Evolutionary conservation across 2,888 invertebrate species (phyloP).

Genomic region (Drosophila lacicola): DNA sequence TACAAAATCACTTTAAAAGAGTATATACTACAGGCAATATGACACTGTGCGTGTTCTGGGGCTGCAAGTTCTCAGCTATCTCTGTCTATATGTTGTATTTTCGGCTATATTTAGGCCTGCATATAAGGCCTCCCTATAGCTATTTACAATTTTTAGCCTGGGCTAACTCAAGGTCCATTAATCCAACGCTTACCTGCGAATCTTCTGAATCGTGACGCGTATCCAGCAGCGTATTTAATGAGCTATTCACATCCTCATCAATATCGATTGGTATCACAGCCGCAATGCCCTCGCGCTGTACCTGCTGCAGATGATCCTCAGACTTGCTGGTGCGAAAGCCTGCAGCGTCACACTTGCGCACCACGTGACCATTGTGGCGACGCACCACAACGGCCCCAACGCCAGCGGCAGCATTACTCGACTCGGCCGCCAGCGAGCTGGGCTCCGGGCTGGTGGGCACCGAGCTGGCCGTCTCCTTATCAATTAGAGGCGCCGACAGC

Average conservation of each 20-base stretch:
- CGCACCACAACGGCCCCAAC: slow-evolving; percentile 77
- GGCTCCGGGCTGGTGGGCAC: slow-evolving; percentile 90
- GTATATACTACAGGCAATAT: slow-evolving; percentile 27
- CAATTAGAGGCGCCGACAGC: slow-evolving; percentile 85
- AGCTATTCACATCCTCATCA: slow-evolving; percentile 97
- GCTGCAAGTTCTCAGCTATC: slow-evolving; percentile 1
- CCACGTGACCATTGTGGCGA: slow-evolving; percentile 86
- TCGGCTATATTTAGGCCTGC: background rate
- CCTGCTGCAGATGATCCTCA: slow-evolving; percentile 94
- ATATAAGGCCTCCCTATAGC: slow-evolving; percentile 3
- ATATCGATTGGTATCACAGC: slow-evolving; percentile 94
- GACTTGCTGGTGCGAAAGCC: slow-evolving; percentile 95
- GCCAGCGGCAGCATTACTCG: slow-evolving; percentile 86
- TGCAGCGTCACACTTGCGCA: slow-evolving; percentile 86
- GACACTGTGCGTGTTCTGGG: slow-evolving; percentile 38
- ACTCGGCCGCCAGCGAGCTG: slow-evolving; percentile 67
- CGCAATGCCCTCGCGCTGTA: slow-evolving; percentile 88
- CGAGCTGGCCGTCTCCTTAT: slow-evolving; percentile 86
- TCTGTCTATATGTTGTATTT: slow-evolving; percentile 5
- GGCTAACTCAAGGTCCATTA: background rate
- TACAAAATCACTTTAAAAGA: slow-evolving; percentile 6
- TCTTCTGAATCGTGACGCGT: slow-evolving; percentile 88
- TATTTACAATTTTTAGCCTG: slow-evolving; percentile 5
- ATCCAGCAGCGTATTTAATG: slow-evolving; percentile 95
- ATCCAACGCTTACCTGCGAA: slow-evolving; percentile 82